Conservation (phyloP, 2,888 invertebrate species). For the Oscheius onirici region DNA sequence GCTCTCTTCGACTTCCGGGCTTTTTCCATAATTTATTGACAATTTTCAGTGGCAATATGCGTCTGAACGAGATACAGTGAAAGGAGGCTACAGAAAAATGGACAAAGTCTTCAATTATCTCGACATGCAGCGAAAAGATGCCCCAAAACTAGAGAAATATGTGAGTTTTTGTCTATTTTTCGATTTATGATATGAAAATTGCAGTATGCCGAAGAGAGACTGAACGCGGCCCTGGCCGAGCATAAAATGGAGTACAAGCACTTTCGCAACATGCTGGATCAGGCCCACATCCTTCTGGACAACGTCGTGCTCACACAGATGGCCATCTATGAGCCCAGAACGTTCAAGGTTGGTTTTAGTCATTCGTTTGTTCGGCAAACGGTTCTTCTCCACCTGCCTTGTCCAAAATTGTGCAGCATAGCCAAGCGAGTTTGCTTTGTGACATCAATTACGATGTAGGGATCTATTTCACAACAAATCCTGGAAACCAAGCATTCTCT, state of each 20-base stretch:
- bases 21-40: background rate
- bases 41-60: constrained; percentile 70
- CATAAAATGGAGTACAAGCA: constrained; percentile 64
- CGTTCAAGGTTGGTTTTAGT: constrained; percentile 63
- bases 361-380: too few relatives aligned
- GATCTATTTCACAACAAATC: too few relatives aligned
- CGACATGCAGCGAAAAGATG: constrained; percentile 67
- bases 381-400: too few relatives aligned
- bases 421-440: too few relatives aligned
- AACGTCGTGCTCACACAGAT: constrained; percentile 64
- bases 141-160: constrained; percentile 52
- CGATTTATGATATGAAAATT: background rate
- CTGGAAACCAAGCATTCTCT: too few relatives aligned
- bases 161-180: constrained; percentile 43
- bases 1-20: constrained; percentile 9
- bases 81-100: constrained; percentile 57
- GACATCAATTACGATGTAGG: too few relatives aligned
- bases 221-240: constrained; percentile 61
- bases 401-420: too few relatives aligned
- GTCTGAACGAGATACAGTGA: constrained; percentile 58
- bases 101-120: constrained; percentile 67
- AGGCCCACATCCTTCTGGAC: constrained; percentile 67
- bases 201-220: constrained; percentile 66
- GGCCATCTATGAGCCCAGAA: constrained; percentile 69
- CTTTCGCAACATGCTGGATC: constrained; percentile 61